Conservation (phyloP, 2,113 vertebrate genomes). For the Baryphthengus martii region DNA sequence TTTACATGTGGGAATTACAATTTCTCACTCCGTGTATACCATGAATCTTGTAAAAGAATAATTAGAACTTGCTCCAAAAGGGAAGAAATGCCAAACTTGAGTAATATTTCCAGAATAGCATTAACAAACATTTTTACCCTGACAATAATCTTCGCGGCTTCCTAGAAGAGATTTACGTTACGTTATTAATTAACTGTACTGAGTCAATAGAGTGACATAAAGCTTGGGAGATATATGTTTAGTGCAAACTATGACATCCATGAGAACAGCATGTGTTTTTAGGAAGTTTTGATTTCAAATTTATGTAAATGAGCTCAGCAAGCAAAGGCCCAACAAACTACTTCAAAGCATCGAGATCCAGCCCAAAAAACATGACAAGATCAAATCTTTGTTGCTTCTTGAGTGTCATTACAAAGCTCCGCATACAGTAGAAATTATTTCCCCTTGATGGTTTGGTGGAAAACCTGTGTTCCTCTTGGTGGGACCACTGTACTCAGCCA, state of each 20-base stretch:
- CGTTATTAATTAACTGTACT: constrained; percentile 46
- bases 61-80: constrained; percentile 52
- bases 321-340: neutral
- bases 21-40: neutral
- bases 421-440: neutral
- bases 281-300: neutral
- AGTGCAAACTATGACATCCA: neutral
- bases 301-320: neutral
- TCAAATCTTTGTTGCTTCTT: neutral
- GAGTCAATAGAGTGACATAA: constrained; percentile 29
- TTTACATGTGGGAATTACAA: constrained; percentile 47
- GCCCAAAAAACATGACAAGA: neutral
- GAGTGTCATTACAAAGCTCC: neutral
- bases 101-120: constrained; percentile 24
- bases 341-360: constrained; percentile 27
- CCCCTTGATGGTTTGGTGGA: neutral
- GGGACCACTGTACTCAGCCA: neutral
- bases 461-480: neutral
- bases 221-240: neutral
- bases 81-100: constrained; percentile 1
- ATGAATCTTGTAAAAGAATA: constrained; percentile 50
- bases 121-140: constrained; percentile 48
- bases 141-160: neutral
- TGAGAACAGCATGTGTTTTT: neutral
- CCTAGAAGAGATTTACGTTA: constrained; percentile 31